Percentiles rank a stretch among this genome's conserved stretches.
Conservation (phyloP, 2,888 invertebrate genomes). For the Argyresthia goedartella region DNA sequence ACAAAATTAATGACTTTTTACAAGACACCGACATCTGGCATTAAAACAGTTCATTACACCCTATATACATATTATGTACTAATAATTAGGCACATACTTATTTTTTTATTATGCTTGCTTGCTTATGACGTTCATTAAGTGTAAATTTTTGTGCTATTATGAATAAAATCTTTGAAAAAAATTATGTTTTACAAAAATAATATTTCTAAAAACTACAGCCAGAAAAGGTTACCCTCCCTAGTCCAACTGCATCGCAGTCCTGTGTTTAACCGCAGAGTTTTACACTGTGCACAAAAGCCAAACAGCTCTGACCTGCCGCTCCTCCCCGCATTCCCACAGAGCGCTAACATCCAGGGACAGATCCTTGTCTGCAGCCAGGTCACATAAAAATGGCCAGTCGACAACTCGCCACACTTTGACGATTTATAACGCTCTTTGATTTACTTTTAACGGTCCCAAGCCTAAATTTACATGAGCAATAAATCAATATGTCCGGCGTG, state of each 20-base stretch:
- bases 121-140: too few species aligned
- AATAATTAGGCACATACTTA: too few species aligned
- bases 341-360: neutral
- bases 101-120: too few species aligned
- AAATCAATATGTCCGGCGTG: constrained; percentile 35
- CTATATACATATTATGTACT: too few species aligned
- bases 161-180: too few species aligned
- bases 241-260: neutral
- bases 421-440: constrained; percentile 43
- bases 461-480: constrained; percentile 39
- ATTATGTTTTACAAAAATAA: too few species aligned
- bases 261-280: constrained; percentile 3
- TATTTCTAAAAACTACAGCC: neutral
- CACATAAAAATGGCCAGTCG: constrained; percentile 12
- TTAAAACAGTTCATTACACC: too few species aligned
- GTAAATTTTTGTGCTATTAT: too few species aligned
- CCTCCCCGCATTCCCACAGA: neutral
- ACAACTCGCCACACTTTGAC: constrained; percentile 25
- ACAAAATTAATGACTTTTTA: too few species aligned
- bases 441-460: constrained; percentile 43
- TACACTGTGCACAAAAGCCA: neutral
- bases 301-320: neutral
- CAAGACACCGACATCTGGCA: too few species aligned
- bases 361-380: constrained; percentile 3
- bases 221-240: neutral